These are phyloP conservation scores for Hippolais icterina DNA, from an alignment of 2,113 vertebrate species.

Conservation along the genomic window DNA sequence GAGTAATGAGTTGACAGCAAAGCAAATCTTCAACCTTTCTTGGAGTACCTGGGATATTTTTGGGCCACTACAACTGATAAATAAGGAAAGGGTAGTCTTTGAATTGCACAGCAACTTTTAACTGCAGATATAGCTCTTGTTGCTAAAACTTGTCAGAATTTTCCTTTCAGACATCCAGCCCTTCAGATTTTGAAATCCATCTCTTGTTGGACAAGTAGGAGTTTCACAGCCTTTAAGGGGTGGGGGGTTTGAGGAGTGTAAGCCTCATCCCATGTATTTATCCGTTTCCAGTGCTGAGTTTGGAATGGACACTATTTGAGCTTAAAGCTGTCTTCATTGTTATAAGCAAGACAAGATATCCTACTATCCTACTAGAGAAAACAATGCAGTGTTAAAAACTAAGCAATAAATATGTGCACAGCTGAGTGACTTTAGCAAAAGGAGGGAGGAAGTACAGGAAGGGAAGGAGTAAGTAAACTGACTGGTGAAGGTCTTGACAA, in stretches of 20 bases:
- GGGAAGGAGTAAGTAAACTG: neutral
- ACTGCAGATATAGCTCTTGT: neutral
- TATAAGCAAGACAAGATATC: neutral
- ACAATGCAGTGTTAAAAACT: neutral
- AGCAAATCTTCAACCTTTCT: neutral
- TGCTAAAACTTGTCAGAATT: neutral
- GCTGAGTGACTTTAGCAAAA: neutral
- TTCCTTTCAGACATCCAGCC: neutral
- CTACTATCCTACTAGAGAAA: neutral
- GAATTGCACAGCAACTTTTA: neutral
- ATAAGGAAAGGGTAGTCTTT: neutral
- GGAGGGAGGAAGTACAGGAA: neutral
- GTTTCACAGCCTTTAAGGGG: neutral
- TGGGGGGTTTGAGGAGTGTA: neutral
- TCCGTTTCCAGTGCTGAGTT: neutral
- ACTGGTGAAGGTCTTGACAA: slow-evolving; percentile 22
- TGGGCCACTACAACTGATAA: neutral
- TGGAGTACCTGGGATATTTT: neutral
- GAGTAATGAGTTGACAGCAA: slow-evolving; percentile 11
- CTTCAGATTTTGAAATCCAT: neutral
- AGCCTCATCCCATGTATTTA: neutral
- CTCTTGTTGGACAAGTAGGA: neutral
- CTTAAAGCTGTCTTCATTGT: neutral
- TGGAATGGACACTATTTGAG: neutral
- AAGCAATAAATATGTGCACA: neutral